Percentiles rank a stretch among this genome's conserved stretches.
phyloP scores from a whole-genome alignment of 2,888 invertebrate genomes.

The Halocaridina rubra region DNA sequence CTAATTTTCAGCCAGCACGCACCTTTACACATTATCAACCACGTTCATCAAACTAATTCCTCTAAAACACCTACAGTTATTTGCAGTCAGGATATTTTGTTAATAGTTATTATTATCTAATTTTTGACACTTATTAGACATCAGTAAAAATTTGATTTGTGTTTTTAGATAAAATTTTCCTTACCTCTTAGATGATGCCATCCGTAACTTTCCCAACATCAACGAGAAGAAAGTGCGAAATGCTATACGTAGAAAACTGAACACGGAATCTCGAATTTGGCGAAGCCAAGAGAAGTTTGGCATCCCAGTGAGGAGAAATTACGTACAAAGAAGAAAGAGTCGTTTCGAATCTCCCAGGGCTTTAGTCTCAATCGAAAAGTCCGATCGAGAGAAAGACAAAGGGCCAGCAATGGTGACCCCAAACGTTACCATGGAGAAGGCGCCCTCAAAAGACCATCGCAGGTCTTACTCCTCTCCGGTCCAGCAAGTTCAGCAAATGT shows the following conservation, averaged over 20 bases:
- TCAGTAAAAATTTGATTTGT: not conserved
- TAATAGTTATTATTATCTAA: too few species aligned
- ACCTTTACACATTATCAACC: too few species aligned
- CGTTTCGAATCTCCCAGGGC: slow-evolving; percentile 54
- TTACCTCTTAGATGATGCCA: slow-evolving; percentile 60
- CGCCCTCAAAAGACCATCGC: slow-evolving; percentile 45
- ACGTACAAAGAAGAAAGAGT: slow-evolving; percentile 30
- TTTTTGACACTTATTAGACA: too few species aligned
- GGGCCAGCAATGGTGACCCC: slow-evolving; percentile 59
- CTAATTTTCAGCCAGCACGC: too few species aligned
- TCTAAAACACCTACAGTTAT: too few species aligned
- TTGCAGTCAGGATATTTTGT: too few species aligned
- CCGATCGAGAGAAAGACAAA: slow-evolving; percentile 46
- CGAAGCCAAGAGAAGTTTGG: slow-evolving; percentile 53
- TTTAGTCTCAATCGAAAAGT: slow-evolving; percentile 58
- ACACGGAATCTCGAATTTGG: slow-evolving; percentile 61
- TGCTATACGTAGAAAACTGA: slow-evolving; percentile 61
- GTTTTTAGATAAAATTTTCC: not conserved
- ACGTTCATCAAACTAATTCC: too few species aligned
- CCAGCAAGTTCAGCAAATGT: slow-evolving; percentile 25
- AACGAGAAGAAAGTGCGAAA: slow-evolving; percentile 60
- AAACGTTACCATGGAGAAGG: slow-evolving; percentile 59
- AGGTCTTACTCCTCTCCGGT: slow-evolving; percentile 42
- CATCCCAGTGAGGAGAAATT: slow-evolving; percentile 21
- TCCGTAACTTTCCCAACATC: slow-evolving; percentile 59